Base-by-base conservation (phyloP, 2,797 vertebrate genomes). In the Anolis apletophallus region DNA sequence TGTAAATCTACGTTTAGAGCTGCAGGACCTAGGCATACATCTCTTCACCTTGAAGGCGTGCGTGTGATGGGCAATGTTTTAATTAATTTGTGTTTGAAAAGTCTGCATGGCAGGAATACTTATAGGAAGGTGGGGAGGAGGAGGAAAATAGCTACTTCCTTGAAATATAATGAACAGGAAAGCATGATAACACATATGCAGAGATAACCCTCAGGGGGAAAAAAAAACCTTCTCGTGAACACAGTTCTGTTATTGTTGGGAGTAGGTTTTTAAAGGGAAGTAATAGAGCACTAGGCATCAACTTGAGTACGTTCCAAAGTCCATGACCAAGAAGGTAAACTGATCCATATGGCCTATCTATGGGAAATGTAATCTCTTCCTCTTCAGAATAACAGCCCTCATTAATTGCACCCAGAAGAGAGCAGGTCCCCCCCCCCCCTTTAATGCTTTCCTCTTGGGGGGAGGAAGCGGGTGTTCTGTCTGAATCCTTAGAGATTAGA, bases 301-400 rank as follows among this genome's bases (percentile, higher is more conserved):
- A 81, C 67, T 90, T 75, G 83, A 69, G 57, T 69, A 68, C 34
- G 26, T 88, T 81, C 87, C 78, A 85, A 81, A 68, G 73, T 89
- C 88, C 81, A 79, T 32, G 85, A 89, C 88, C 23, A 81, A 83
- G 86, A 85, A 74, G 72, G 86, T 84, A 82, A 91, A 82, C 54
- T 81, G 69, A 76, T 84, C 26, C 5, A 5, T 90, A 81, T 86
- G 85, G 80, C 74, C 90, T 91, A 89, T 84, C 32, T 87, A 3
- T 85, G 87, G 87, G 77, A 77, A 46, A 88, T 82, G 90, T 92
- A 83, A 92, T 81, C 83, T 73, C 80, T 94, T 89, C 90, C 81
- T 87, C 90, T 85, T 88, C 83, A 81, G 90, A 88, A 87, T 77
- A 89, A 84, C 83, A 87, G 82, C 89, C 46, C 73, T 91, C 55